Evolutionary conservation across 2,797 vertebrate genomes (phyloP).

Genomic region (Liasis olivaceus): DNA sequence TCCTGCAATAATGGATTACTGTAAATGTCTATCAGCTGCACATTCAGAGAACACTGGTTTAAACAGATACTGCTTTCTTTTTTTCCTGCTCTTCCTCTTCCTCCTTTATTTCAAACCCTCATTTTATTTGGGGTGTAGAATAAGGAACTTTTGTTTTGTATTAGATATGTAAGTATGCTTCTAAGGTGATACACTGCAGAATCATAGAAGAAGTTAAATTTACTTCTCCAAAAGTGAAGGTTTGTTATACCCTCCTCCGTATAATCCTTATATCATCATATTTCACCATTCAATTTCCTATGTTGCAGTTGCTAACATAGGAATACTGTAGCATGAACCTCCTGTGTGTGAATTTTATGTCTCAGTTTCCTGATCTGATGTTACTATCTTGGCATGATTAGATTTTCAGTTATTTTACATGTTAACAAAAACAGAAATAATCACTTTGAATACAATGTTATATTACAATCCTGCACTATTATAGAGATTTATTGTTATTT

Average conservation of each 20-base stretch:
- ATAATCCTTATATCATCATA: constrained; percentile 49
- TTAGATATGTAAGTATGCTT: constrained; percentile 55
- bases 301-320: constrained; percentile 61
- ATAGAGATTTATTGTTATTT: constrained; percentile 79
- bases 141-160: constrained; percentile 37
- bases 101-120: neutral
- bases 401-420: constrained; percentile 73
- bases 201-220: constrained; percentile 40
- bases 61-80: constrained; percentile 6
- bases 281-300: constrained; percentile 60
- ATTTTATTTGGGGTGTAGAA: constrained; percentile 24
- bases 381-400: constrained; percentile 62
- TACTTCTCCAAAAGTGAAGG: constrained; percentile 45
- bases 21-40: constrained; percentile 55
- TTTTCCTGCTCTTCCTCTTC: neutral
- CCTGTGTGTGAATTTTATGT: constrained; percentile 75
- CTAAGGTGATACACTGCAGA: constrained; percentile 62
- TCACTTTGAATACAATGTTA: constrained; percentile 69
- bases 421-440: constrained; percentile 30
- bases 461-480: constrained; percentile 71
- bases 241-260: constrained; percentile 55
- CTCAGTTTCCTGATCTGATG: constrained; percentile 70
- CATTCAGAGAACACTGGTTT: constrained; percentile 41
- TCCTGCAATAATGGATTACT: constrained; percentile 66
- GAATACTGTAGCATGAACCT: constrained; percentile 63